Evolutionary conservation across 2,888 invertebrate genomes (phyloP).

Genomic region (Blastobasis lacticolella): DNA sequence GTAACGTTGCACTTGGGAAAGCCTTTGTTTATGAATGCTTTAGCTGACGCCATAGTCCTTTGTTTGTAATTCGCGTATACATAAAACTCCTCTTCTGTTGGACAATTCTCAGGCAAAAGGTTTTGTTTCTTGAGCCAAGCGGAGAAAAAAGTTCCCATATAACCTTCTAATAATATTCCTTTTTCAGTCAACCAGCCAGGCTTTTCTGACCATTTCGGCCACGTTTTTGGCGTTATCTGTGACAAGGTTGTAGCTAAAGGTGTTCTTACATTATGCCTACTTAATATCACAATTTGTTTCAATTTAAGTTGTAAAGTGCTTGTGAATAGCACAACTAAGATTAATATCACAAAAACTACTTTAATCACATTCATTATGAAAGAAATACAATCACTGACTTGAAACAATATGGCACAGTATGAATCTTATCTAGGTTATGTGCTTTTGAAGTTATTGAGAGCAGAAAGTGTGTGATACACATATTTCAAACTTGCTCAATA

Average conservation of each 20-base stretch:
- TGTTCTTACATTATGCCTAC: slow-evolving; percentile 51
- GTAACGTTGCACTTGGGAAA: slow-evolving; percentile 48
- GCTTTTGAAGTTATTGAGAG: too few species aligned
- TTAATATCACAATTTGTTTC: slow-evolving; percentile 44
- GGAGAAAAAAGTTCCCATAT: slow-evolving; percentile 42
- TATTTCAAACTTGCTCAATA: too few species aligned
- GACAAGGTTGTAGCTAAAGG: slow-evolving; percentile 42
- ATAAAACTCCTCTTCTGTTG: slow-evolving; percentile 39
- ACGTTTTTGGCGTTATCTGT: slow-evolving; percentile 35
- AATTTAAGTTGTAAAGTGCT: slow-evolving; percentile 13
- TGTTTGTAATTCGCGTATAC: slow-evolving; percentile 52
- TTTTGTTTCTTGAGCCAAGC: slow-evolving; percentile 35
- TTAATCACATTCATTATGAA: too few species aligned
- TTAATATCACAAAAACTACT: too few species aligned
- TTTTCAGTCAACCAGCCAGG: slow-evolving; percentile 44
- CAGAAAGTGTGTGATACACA: too few species aligned
- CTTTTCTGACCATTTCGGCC: slow-evolving; percentile 48
- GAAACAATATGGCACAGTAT: too few species aligned
- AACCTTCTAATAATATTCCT: slow-evolving; percentile 46
- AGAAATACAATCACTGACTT: too few species aligned
- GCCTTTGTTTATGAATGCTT: slow-evolving; percentile 42
- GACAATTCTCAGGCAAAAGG: slow-evolving; percentile 31
- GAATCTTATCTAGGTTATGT: too few species aligned
- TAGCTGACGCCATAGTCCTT: slow-evolving; percentile 46
- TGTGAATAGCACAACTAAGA: not conserved